Base-by-base conservation (phyloP, 2,888 invertebrate genomes). In the Coelinius sp. region DNA sequence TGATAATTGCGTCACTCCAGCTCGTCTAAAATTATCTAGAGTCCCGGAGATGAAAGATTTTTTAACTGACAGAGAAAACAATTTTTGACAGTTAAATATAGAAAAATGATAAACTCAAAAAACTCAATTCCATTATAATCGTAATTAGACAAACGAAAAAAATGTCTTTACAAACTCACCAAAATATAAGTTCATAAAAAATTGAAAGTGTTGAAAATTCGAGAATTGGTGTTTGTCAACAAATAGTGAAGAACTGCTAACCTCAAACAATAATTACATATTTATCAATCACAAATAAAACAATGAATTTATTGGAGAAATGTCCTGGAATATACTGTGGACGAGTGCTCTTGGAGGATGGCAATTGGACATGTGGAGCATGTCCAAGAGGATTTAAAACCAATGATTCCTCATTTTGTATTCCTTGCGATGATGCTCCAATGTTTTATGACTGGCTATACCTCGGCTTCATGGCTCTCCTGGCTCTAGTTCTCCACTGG, bases 381-480 rank as follows among this genome's bases (percentile, higher is more conserved):
- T 97, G 97, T 81, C 94, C 95, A 0, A 89, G 96, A 78, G 97
- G 98, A 0, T 96, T 90, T 81, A 90, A 94, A 31, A 92, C 94
- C 52, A 93, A 93, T 82, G 88, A 90, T 0, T 90, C 92, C 0
- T 95, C 94, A 69, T 92, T 94, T 46, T 97, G 98, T 85, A 88
- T 90, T 17, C 91, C 91, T 1, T 98, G 98, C 83, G 90, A 91
- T 0, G 93, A 94, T 68, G 90, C 90, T 38, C 94, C 96, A 0
- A 90, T 92, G 12, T 91, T 95, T 46, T 98, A 98, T 83, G 98
- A 98, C 82, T 97, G 97, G 95, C 90, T 98, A 53, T 97, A 96
- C 86, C 91, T 98, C 22, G 95, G 96, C 0, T 99, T 98, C 84
- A 97, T 98, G 95, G 95, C 94, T 0, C 88, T 98, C 14, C 86